Base-by-base conservation (phyloP, 2,888 invertebrate species). In the Micropterix aruncella region DNA sequence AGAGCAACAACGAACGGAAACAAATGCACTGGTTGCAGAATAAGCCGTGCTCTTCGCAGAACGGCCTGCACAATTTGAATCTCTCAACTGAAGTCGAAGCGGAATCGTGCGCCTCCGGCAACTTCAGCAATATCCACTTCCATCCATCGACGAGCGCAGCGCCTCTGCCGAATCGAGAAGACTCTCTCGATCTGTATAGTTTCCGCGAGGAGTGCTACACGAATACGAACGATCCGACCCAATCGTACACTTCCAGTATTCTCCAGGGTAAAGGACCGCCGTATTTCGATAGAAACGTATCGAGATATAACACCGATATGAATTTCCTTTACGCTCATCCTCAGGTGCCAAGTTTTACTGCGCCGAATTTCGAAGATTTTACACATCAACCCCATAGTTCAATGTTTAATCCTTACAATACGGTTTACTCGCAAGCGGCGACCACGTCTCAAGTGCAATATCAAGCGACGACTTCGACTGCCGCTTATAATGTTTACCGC, bases 111-210 rank as follows among this genome's bases (percentile, higher is more conserved):
- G 77, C 76, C 57, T 63, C 74, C 46, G 77, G 79, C 18, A 79
- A 74, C 57, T 83, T 80, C 56, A 78, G 76, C 51, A 80, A 79
- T 58, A 67, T 82, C 42, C 82, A 82, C 57, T 81, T 80, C 58
- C 76, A 80, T 52, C 67, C 74, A 47, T 73, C 57, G 50, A 60
- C 53, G 49, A 39, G 56, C 36, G 48, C 46, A 46, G 43, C 36
- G 15, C 46, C 65, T 48, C 54, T 68, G 40, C 69, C 66, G 7
- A 63, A 67, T 1, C 60, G 75, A 43, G 75, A 73, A 52, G 75
- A 77, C 53, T 75, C 76, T 37, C 57, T 77, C 38, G 77, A 77
- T 55, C 61, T 77, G 42, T 77, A 77, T 53, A 66, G 75, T 2
- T 75, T 77, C 52, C 61, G 75, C 42, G 77, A 77, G 52, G 76